Evolutionary conservation across 2,113 vertebrate genomes (phyloP).

Genomic region (Oryzias javanicus): DNA sequence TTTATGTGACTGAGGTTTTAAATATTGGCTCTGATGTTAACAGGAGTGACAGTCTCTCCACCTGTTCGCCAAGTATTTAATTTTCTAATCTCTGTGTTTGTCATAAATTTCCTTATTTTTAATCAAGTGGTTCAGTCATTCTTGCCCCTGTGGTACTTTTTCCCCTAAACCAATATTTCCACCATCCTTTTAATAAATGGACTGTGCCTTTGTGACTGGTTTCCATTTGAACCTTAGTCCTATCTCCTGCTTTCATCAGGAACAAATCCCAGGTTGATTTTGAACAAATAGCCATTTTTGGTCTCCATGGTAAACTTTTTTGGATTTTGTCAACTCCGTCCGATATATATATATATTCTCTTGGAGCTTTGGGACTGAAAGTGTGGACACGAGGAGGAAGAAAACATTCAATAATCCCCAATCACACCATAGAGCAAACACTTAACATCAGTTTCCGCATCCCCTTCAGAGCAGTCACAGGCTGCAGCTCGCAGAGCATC

Average conservation of each 20-base stretch:
- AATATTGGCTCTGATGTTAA: too few relatives aligned
- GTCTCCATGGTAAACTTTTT: not conserved
- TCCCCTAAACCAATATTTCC: not conserved
- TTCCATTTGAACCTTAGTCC: not conserved
- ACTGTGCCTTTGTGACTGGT: not conserved
- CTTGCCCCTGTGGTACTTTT: not conserved
- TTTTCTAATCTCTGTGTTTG: too few relatives aligned
- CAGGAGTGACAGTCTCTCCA: too few relatives aligned
- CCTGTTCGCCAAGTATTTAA: too few relatives aligned
- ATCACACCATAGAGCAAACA: too few relatives aligned
- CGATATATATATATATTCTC: not conserved
- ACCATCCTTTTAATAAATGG: not conserved
- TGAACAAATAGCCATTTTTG: not conserved
- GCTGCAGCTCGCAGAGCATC: not conserved
- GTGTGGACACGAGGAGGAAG: not conserved
- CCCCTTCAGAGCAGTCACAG: too few relatives aligned
- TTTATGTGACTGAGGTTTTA: too few relatives aligned
- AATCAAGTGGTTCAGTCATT: too few relatives aligned
- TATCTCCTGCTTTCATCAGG: not conserved
- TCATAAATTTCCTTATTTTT: too few relatives aligned
- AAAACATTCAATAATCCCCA: not conserved
- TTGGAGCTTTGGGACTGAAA: not conserved
- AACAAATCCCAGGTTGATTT: not conserved
- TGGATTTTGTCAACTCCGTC: not conserved
- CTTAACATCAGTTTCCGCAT: too few relatives aligned